Evolutionary conservation across 2,888 invertebrate species (phyloP).

Genomic region (Stenurella melanura): DNA sequence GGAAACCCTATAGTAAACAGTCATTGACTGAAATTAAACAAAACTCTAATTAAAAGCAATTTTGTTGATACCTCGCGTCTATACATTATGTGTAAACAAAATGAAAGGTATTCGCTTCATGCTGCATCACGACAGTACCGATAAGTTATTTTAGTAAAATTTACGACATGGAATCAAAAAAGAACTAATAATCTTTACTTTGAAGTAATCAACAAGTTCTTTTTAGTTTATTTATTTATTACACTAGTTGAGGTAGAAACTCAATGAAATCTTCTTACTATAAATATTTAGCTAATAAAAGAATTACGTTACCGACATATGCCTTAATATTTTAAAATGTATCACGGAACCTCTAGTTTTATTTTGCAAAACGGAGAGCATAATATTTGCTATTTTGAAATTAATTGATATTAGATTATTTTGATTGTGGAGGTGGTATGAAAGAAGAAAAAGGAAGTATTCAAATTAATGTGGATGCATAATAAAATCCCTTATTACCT

Average conservation of each 20-base stretch:
- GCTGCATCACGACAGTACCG: neutral
- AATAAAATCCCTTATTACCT: no score
- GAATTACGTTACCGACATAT: neutral
- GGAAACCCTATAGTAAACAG: neutral
- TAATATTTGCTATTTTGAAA: no score
- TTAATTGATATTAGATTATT: no score
- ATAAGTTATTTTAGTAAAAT: neutral
- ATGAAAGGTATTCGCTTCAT: neutral
- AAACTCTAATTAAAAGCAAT: neutral
- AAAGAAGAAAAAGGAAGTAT: no score
- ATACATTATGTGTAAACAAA: neutral
- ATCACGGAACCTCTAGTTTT: no score
- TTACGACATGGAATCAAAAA: neutral
- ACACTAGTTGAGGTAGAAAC: neutral
- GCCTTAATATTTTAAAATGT: no score
- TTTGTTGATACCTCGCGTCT: no score
- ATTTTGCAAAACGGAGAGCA: no score
- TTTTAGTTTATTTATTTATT: neutral
- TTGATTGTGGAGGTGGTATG: no score
- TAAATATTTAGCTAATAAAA: neutral
- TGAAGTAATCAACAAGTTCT: neutral
- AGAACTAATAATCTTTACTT: neutral
- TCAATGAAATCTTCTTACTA: neutral
- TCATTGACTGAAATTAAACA: neutral
- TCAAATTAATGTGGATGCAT: no score